Conservation (phyloP, 2,888 invertebrate genomes). For the Cotesia congregata region DNA sequence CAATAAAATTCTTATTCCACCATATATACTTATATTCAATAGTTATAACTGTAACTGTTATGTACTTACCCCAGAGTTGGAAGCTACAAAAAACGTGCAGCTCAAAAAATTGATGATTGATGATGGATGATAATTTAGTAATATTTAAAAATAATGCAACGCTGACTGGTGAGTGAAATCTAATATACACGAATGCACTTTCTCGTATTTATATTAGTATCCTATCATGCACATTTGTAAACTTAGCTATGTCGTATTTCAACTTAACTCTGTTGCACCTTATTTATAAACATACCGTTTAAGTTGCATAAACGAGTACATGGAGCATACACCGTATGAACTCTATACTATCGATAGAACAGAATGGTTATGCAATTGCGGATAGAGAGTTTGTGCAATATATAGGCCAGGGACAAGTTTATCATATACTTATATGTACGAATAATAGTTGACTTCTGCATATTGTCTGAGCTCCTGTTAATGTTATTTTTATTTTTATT, state of each 20-base stretch:
- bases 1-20: too few relatives aligned
- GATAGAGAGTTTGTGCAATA: conserved; percentile 55
- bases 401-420: conserved; percentile 64
- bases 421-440: conserved; percentile 6
- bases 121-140: too few relatives aligned
- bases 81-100: too few relatives aligned
- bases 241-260: conserved; percentile 18
- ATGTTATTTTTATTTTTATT: conserved; percentile 1
- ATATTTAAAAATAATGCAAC: background rate
- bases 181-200: background rate
- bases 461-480: background rate
- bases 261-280: background rate
- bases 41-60: too few relatives aligned
- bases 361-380: conserved; percentile 61
- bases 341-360: conserved; percentile 56
- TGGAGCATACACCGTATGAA: conserved; percentile 42
- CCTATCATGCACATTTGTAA: conserved; percentile 16
- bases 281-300: conserved; percentile 33
- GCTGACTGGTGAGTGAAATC: background rate
- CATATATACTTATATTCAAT: too few relatives aligned
- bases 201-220: background rate
- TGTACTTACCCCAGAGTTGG: too few relatives aligned
- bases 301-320: conserved; percentile 44
- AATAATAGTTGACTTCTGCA: background rate
- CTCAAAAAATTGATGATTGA: too few relatives aligned